Conservation (phyloP, 2,797 vertebrate species). For the Myoxocephalus aenaeus region DNA sequence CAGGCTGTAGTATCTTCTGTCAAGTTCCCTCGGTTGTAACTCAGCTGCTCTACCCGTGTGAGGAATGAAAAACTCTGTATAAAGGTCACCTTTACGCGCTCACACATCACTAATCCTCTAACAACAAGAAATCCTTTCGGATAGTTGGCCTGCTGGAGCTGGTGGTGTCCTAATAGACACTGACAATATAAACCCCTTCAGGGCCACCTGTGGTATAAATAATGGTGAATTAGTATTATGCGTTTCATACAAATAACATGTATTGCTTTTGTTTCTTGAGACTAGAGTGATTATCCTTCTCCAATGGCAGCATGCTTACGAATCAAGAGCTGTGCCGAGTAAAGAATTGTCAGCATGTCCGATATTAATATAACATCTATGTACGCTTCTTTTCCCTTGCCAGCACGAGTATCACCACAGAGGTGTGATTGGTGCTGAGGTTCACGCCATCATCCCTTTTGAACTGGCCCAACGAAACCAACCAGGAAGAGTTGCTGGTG, state of each 20-base stretch:
- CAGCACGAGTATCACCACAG: background rate
- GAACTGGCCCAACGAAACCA: conserved; percentile 11
- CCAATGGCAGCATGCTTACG: background rate
- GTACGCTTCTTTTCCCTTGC: background rate
- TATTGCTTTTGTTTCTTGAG: background rate
- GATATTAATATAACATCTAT: background rate
- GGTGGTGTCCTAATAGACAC: conserved; percentile 31
- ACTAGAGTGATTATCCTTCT: background rate
- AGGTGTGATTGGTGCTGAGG: background rate
- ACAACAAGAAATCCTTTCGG: conserved; percentile 70
- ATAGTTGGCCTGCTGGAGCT: conserved; percentile 47
- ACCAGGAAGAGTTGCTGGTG: conserved; percentile 8
- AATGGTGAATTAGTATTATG: background rate
- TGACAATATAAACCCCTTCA: background rate
- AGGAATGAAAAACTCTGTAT: conserved; percentile 69
- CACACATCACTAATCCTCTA: conserved; percentile 73
- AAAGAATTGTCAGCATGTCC: background rate
- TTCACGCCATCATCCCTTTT: conserved; percentile 32
- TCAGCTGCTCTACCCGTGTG: conserved; percentile 36
- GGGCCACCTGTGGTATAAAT: background rate
- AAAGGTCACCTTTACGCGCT: conserved; percentile 83
- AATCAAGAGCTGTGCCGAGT: background rate
- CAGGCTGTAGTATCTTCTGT: background rate
- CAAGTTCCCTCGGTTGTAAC: conserved; percentile 2
- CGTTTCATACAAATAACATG: background rate